Conservation (phyloP, 1,140 invertebrate species). For the Nasonia vitripennis region DNA sequence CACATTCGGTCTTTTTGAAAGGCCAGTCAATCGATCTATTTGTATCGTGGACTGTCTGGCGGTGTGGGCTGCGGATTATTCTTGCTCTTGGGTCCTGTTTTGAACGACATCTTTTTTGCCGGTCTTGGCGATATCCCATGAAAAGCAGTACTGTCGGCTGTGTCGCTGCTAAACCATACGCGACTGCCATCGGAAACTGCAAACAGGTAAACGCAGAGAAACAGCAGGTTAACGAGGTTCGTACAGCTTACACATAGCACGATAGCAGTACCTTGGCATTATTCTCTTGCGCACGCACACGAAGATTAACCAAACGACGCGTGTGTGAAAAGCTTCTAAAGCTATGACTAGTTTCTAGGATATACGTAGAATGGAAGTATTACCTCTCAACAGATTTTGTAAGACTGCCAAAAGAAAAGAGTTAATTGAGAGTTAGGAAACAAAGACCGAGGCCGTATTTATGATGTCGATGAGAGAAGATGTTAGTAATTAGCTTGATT, state of each 20-base stretch:
- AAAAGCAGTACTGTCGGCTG: conserved; percentile 66
- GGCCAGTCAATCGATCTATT: conserved; percentile 59
- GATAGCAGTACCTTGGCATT: conserved; percentile 45
- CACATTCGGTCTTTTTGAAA: background rate
- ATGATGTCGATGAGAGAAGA: conserved; percentile 44
- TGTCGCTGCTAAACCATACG: conserved; percentile 73
- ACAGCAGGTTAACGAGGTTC: background rate
- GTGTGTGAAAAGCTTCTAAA: conserved; percentile 50
- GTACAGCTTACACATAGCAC: background rate
- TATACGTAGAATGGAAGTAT: conserved; percentile 65
- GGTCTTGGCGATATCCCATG: conserved; percentile 76
- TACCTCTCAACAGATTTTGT: conserved; percentile 72
- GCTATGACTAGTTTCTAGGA: conserved; percentile 53
- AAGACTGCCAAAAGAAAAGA: conserved; percentile 70
- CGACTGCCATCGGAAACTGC: conserved; percentile 72
- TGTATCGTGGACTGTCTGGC: conserved; percentile 73
- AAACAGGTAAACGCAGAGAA: conserved; percentile 46
- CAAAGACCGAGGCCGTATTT: background rate
- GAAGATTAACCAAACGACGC: conserved; percentile 50
- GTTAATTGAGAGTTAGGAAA: conserved; percentile 55
- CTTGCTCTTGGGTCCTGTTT: conserved; percentile 70
- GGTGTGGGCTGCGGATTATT: conserved; percentile 68
- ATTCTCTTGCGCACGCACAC: conserved; percentile 33
- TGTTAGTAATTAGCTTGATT: conserved; percentile 34
- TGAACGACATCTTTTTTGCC: conserved; percentile 76